These are phyloP conservation scores for Zeuzera pyrina DNA, from an alignment of 2,888 invertebrate species.

Conservation along the genomic window DNA sequence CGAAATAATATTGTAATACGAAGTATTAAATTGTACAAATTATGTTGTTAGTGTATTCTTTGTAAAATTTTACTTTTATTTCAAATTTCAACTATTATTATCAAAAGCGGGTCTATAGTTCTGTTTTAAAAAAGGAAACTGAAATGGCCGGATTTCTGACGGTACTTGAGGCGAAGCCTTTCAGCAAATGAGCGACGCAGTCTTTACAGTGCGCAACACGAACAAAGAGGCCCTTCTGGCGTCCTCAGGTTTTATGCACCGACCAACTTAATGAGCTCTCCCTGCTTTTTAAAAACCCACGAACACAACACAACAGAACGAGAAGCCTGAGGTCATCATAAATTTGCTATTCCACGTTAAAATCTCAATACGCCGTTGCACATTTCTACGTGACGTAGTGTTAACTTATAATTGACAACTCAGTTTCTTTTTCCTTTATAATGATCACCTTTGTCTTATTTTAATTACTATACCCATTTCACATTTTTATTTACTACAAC, in stretches of 20 bases:
- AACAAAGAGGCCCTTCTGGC: conserved; percentile 41
- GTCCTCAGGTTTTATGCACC: conserved; percentile 27
- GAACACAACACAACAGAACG: conserved; percentile 22
- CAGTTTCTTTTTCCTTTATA: no score
- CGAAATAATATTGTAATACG: no score
- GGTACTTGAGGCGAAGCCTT: conserved; percentile 33
- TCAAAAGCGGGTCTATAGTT: no score
- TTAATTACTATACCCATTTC: no score
- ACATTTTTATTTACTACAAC: no score
- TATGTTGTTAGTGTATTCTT: no score
- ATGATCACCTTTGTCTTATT: no score
- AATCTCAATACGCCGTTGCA: conserved; percentile 26
- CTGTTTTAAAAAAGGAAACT: no score
- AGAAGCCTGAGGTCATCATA: conserved; percentile 27
- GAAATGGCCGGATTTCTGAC: conserved; percentile 43
- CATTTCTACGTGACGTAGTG: conserved; percentile 28
- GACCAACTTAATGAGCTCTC: conserved; percentile 22
- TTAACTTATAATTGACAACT: conserved; percentile 20
- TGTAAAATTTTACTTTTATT: no score
- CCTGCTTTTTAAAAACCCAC: conserved; percentile 17
- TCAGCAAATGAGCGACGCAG: conserved; percentile 57
- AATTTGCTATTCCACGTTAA: conserved; percentile 23
- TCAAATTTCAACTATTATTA: no score
- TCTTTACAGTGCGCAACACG: conserved; percentile 29
- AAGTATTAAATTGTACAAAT: no score